A percentile compares a stretch with the other conserved stretches of the same genome.
Conservation (phyloP, 2,888 invertebrate genomes). For the Amorpha juglandis region DNA sequence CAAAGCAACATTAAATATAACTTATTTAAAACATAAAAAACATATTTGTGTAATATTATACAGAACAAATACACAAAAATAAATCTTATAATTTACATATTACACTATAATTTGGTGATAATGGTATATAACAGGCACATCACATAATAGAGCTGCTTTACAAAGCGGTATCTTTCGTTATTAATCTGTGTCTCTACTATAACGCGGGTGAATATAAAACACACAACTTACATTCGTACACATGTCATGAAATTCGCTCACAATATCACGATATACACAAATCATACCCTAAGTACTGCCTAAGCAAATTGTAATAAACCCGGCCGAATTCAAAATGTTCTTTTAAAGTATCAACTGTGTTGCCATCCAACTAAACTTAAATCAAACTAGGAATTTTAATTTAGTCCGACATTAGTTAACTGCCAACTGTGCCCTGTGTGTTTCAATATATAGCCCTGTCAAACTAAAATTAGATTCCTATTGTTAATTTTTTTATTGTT, state of each 20-base stretch:
- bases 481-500: no score
- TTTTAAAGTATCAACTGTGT: no score
- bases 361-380: no score
- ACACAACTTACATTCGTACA: conserved; percentile 32
- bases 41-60: neutral
- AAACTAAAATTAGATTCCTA: neutral
- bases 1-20: neutral
- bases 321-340: conserved; percentile 10
- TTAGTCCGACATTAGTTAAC: no score
- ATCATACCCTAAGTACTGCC: conserved; percentile 28
- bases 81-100: neutral
- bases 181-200: no score
- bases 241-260: conserved; percentile 68
- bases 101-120: neutral
- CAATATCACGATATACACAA: conserved; percentile 38
- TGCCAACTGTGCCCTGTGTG: no score
- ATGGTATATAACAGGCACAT: no score
- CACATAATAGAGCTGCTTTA: no score
- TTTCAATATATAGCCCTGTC: neutral
- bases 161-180: no score
- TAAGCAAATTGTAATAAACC: conserved; percentile 26
- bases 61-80: neutral
- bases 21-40: no score
- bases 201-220: no score
- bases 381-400: no score